A percentile compares a stretch with the other conserved stretches of the same genome.
These are phyloP conservation scores for Scolanthus callimorphus DNA, from an alignment of 92 coral and sea anemone species.

Conservation along the genomic window DNA sequence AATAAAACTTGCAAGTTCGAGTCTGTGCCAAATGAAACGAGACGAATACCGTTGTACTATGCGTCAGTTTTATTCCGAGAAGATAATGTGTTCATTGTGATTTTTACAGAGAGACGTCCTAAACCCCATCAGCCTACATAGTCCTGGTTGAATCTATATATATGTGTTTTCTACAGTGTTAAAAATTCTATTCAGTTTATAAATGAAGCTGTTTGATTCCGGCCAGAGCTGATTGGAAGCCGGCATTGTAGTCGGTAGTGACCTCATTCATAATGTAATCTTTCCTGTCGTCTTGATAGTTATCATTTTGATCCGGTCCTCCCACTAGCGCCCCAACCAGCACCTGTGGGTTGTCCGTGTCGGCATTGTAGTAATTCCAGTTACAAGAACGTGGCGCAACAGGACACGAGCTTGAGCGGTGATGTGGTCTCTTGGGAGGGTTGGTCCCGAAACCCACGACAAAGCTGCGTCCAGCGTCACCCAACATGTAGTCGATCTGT, in stretches of 20 bases:
- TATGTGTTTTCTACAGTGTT: too few species aligned
- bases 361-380: slow-evolving; percentile 30
- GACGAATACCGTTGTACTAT: too few species aligned
- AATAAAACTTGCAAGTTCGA: too few species aligned
- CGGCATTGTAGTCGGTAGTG: slow-evolving; percentile 87
- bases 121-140: too few species aligned
- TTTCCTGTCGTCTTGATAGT: slow-evolving; percentile 51
- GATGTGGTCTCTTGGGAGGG: slow-evolving; percentile 80
- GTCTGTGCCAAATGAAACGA: too few species aligned
- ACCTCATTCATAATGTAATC: slow-evolving; percentile 79
- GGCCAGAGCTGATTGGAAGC: slow-evolving; percentile 88
- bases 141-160: too few species aligned
- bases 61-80: too few species aligned
- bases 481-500: slow-evolving; percentile 78
- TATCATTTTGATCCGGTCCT: slow-evolving; percentile 69
- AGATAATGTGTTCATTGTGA: too few species aligned
- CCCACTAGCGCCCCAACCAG: slow-evolving; percentile 82
- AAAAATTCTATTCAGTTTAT: too few species aligned
- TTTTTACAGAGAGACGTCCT: too few species aligned
- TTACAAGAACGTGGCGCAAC: slow-evolving; percentile 48
- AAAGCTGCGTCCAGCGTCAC: slow-evolving; percentile 80
- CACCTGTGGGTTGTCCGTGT: slow-evolving; percentile 71
- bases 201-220: slow-evolving; percentile 49
- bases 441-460: slow-evolving; percentile 82
- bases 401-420: slow-evolving; percentile 75